phyloP scores from a whole-genome alignment of 1,140 invertebrate species.

The Trissolcus basalis region DNA sequence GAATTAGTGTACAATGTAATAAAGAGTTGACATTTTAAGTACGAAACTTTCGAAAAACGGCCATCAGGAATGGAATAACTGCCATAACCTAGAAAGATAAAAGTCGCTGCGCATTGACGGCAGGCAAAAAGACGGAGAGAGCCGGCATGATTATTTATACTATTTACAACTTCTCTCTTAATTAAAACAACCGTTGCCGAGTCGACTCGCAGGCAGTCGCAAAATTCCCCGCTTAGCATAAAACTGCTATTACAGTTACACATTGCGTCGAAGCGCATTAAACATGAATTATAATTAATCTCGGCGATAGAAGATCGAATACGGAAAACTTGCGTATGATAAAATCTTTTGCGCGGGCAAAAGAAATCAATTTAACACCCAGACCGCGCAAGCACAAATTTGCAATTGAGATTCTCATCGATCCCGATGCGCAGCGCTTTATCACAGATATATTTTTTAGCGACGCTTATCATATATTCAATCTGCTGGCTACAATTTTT shows the following conservation, averaged over 20 bases:
- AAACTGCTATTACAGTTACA: slow-evolving; percentile 57
- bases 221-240: slow-evolving; percentile 50
- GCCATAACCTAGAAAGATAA: slow-evolving; percentile 52
- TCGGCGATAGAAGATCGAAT: slow-evolving; percentile 52
- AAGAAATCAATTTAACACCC: slow-evolving; percentile 52
- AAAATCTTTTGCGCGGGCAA: slow-evolving; percentile 40
- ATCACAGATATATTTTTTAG: slow-evolving; percentile 35
- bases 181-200: slow-evolving; percentile 53
- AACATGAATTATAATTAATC: slow-evolving; percentile 59
- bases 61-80: slow-evolving; percentile 7
- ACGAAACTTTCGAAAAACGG: slow-evolving; percentile 15
- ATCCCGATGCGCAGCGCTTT: slow-evolving; percentile 40
- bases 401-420: slow-evolving; percentile 49
- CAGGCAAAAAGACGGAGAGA: slow-evolving; percentile 14
- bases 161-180: slow-evolving; percentile 57
- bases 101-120: slow-evolving; percentile 10
- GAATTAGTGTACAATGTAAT: slow-evolving; percentile 11
- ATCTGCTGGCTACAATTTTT: too few species aligned
- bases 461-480: slow-evolving; percentile 33
- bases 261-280: slow-evolving; percentile 55
- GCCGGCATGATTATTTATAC: slow-evolving; percentile 38
- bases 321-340: slow-evolving; percentile 49
- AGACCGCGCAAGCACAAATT: slow-evolving; percentile 41
- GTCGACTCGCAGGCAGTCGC: slow-evolving; percentile 23
- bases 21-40: slow-evolving; percentile 6